These are phyloP conservation scores for Toxostoma redivivum DNA, from an alignment of 2,113 vertebrate species.

Conservation along the genomic window DNA sequence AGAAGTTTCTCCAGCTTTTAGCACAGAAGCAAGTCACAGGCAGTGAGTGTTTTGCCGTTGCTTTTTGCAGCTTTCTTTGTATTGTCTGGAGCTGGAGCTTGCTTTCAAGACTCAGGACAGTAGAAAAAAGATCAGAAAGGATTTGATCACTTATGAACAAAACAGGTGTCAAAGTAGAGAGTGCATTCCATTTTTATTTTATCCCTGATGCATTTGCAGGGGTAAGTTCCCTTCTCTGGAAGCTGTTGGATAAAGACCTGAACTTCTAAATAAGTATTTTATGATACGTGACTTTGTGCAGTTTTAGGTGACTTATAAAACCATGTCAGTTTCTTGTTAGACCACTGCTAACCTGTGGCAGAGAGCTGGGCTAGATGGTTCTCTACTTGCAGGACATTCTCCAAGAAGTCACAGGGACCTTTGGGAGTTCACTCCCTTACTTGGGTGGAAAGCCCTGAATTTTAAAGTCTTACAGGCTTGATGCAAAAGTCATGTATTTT, in stretches of 20 bases:
- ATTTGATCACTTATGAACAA: background rate
- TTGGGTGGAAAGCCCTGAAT: background rate
- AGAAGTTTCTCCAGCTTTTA: background rate
- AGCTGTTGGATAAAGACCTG: background rate
- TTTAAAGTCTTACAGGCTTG: background rate
- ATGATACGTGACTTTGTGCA: background rate
- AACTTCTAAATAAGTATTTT: background rate
- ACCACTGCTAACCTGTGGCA: background rate
- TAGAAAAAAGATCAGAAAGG: background rate
- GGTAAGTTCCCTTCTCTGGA: background rate
- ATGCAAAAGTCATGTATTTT: background rate
- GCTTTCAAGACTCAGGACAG: background rate
- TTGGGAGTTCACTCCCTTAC: accelerated
- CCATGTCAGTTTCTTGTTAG: background rate
- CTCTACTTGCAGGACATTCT: background rate
- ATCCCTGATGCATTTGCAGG: background rate
- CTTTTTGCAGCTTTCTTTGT: background rate
- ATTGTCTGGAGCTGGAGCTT: background rate
- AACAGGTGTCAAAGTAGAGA: background rate
- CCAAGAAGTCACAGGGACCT: background rate
- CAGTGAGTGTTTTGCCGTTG: background rate
- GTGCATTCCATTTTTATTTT: background rate
- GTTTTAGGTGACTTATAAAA: background rate
- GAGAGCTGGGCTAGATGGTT: background rate
- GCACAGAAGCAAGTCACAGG: background rate